A percentile compares a stretch with the other conserved stretches of the same genome.
Conservation (phyloP, 2,113 vertebrate genomes). For the Pedetes capensis region DNA sequence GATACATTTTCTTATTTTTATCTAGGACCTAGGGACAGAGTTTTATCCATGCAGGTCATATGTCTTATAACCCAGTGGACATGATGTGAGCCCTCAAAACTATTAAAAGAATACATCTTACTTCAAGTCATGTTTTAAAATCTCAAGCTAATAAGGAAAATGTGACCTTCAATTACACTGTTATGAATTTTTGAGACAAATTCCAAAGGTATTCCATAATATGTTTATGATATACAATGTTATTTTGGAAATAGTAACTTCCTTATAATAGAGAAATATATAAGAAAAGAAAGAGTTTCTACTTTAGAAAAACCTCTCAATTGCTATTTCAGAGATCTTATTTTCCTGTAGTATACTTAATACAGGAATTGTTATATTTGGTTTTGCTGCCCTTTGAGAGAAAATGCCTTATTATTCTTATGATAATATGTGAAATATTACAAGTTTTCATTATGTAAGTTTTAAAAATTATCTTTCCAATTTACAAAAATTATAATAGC, state of each 20-base stretch:
- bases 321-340: not conserved
- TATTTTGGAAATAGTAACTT: not conserved
- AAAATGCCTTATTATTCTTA: not conserved
- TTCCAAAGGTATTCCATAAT: not conserved
- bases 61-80: not conserved
- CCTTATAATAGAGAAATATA: not conserved
- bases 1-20: not conserved
- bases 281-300: not conserved
- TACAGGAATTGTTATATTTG: not conserved
- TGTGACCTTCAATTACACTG: not conserved
- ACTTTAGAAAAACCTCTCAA: not conserved
- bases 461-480: not conserved
- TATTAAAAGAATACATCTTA: not conserved
- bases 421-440: not conserved
- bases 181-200: not conserved
- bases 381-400: not conserved
- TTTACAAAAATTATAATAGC: not conserved
- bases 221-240: not conserved
- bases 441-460: not conserved
- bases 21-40: not conserved
- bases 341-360: not conserved
- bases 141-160: not conserved
- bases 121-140: not conserved
- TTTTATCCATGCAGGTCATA: not conserved
- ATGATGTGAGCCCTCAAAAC: accelerated